Evolutionary conservation across 2,888 invertebrate species (phyloP).

Genomic region (Oscheius sp.): DNA sequence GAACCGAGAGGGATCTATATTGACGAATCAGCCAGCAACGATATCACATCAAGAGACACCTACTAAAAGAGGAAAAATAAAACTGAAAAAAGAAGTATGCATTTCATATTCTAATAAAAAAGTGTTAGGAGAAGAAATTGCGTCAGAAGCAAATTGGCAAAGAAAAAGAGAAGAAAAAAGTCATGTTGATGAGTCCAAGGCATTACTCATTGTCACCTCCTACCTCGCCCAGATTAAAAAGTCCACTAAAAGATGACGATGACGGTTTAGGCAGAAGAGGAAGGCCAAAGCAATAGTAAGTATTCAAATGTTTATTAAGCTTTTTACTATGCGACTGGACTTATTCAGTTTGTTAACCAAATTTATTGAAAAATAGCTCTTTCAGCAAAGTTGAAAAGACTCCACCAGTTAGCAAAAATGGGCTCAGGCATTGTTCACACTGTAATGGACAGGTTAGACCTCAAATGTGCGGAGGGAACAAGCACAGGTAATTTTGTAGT

Average conservation of each 20-base stretch:
- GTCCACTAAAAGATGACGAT: background rate
- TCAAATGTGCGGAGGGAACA: slow-evolving; percentile 57
- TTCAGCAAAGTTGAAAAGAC: slow-evolving; percentile 61
- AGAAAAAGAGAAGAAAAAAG: background rate
- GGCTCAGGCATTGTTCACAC: slow-evolving; percentile 48
- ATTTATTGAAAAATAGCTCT: background rate
- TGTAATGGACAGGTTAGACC: slow-evolving; percentile 60
- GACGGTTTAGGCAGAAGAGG: slow-evolving; percentile 28
- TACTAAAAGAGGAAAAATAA: background rate
- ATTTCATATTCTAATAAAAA: background rate
- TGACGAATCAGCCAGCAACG: background rate
- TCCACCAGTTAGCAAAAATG: slow-evolving; percentile 49
- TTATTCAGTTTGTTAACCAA: background rate
- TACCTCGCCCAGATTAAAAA: slow-evolving; percentile 2
- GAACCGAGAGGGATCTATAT: background rate
- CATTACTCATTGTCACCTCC: slow-evolving; percentile 19
- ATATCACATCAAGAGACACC: background rate
- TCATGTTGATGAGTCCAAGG: slow-evolving; percentile 18
- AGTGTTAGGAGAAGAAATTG: slow-evolving; percentile 12
- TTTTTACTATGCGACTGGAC: background rate
- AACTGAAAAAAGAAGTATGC: background rate
- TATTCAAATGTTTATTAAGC: background rate
- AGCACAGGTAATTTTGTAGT: slow-evolving; percentile 40
- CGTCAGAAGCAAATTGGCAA: background rate
- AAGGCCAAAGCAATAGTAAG: slow-evolving; percentile 45